These are phyloP conservation scores for Ornithoptera priamus DNA, from an alignment of 2,888 invertebrate genomes.

Conservation along the genomic window DNA sequence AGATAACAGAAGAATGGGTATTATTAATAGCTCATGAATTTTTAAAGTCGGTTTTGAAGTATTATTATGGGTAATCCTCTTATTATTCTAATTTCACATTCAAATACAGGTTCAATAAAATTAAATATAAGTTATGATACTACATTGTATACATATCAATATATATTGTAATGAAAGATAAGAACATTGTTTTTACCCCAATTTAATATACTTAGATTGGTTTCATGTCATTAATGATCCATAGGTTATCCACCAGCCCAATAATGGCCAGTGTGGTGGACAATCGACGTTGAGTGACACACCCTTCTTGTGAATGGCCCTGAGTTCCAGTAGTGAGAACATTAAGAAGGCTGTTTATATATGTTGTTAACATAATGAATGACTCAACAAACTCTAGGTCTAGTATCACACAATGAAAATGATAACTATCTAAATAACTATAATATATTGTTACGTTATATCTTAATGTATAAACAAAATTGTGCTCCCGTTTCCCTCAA, in stretches of 20 bases:
- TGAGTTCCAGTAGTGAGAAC: too few relatives aligned
- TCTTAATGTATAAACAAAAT: conserved; percentile 20
- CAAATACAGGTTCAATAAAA: neutral
- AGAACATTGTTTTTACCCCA: neutral
- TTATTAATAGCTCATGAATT: neutral
- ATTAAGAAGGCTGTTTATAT: too few relatives aligned
- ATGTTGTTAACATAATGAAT: neutral
- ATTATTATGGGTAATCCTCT: neutral
- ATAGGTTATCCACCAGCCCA: neutral
- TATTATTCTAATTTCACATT: neutral
- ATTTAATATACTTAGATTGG: neutral
- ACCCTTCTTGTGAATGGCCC: too few relatives aligned
- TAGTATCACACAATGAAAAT: conserved; percentile 39
- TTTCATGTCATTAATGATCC: neutral
- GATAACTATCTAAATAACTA: conserved; percentile 35
- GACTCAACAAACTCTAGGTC: conserved; percentile 29
- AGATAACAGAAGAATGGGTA: neutral
- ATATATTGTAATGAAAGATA: neutral
- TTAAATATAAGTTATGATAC: neutral
- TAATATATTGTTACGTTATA: conserved; percentile 24
- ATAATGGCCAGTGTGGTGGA: too few relatives aligned
- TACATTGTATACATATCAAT: neutral
- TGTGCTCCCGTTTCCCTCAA: conserved; percentile 21
- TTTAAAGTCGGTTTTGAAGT: neutral
- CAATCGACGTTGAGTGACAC: too few relatives aligned